Percentiles rank a stretch among this genome's conserved stretches.
Evolutionary conservation across 1,140 invertebrate genomes (phyloP).

Genomic region (Heliconius melpomene): DNA sequence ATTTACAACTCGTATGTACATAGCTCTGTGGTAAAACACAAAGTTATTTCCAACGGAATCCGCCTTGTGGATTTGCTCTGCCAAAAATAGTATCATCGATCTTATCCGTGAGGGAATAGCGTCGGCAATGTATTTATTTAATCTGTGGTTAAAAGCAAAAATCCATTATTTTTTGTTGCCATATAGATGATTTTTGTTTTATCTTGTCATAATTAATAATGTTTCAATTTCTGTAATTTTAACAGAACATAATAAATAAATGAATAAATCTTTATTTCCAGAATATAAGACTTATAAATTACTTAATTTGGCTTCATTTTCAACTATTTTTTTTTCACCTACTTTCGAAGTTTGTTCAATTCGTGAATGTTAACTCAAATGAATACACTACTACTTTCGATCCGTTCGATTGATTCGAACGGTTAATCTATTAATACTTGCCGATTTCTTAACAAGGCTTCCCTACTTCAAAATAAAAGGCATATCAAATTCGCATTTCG

Average conservation of each 20-base stretch:
- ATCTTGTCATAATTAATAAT: too few species aligned
- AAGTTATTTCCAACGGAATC: slow-evolving; percentile 76
- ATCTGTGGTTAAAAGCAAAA: slow-evolving; percentile 51
- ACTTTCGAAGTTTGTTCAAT: too few species aligned
- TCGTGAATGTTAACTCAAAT: too few species aligned
- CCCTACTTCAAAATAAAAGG: slow-evolving; percentile 16
- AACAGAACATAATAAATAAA: too few species aligned
- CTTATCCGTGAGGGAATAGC: slow-evolving; percentile 67
- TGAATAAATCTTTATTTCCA: too few species aligned
- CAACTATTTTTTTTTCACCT: too few species aligned
- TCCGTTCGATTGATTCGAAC: neutral
- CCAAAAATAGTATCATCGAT: slow-evolving; percentile 76
- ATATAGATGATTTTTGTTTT: neutral
- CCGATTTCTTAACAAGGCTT: neutral
- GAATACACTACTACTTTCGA: neutral
- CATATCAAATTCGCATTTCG: slow-evolving; percentile 59
- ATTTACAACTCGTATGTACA: slow-evolving; percentile 52
- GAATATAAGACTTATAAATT: too few species aligned
- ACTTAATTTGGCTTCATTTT: too few species aligned
- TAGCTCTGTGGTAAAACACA: slow-evolving; percentile 59
- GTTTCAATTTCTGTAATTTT: too few species aligned
- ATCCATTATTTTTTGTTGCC: slow-evolving; percentile 30
- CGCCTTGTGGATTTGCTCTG: slow-evolving; percentile 69
- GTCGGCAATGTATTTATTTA: slow-evolving; percentile 63
- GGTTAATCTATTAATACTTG: neutral